phyloP scores from a whole-genome alignment of 2,888 invertebrate genomes.

The Fissipunctia ypsillon region DNA sequence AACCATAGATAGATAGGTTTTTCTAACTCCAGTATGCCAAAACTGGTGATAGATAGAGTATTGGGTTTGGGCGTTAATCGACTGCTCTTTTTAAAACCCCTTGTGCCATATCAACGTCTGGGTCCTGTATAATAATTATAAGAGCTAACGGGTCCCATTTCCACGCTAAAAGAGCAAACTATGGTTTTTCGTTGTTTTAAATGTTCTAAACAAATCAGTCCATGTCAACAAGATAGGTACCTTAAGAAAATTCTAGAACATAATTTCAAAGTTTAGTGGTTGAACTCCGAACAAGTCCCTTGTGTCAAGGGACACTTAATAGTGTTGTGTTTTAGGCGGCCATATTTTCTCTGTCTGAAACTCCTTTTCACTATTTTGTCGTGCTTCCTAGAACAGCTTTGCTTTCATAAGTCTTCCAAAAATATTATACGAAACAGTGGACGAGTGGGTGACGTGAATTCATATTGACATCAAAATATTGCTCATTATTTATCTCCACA shows the following conservation, averaged over 20 bases:
- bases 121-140: no score
- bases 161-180: background rate
- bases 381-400: background rate
- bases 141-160: no score
- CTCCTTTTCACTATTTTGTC: slow-evolving; percentile 1
- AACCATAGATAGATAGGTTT: no score
- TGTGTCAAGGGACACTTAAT: slow-evolving; percentile 34
- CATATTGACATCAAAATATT: slow-evolving; percentile 9
- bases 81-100: no score
- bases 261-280: slow-evolving; percentile 45
- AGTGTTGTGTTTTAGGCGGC: slow-evolving; percentile 15
- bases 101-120: no score
- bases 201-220: slow-evolving; percentile 7
- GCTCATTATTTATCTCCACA: slow-evolving; percentile 1
- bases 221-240: slow-evolving; percentile 13
- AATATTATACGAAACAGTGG: no score
- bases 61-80: no score
- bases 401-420: background rate
- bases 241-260: slow-evolving; percentile 36
- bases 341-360: slow-evolving; percentile 25
- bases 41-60: no score
- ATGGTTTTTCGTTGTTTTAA: background rate
- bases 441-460: background rate
- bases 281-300: slow-evolving; percentile 42
- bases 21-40: no score